These are phyloP conservation scores for Decapterus maruadsi DNA, from an alignment of 2,797 vertebrate genomes.

Conservation along the genomic window DNA sequence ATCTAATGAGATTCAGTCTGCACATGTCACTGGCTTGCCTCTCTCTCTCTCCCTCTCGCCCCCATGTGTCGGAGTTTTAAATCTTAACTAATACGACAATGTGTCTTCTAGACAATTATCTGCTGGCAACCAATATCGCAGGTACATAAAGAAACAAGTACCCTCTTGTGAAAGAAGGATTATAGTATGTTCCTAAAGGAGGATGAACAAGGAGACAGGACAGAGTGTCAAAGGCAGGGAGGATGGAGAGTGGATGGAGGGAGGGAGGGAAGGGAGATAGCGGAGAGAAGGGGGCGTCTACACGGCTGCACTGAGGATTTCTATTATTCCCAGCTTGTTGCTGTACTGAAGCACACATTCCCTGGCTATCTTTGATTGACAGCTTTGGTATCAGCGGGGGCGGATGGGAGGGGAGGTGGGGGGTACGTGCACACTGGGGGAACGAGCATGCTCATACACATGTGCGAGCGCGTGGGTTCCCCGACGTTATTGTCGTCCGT, in stretches of 20 bases:
- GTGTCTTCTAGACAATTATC: slow-evolving; percentile 63
- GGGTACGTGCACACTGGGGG: slow-evolving; percentile 17
- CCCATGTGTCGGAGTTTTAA: slow-evolving; percentile 36
- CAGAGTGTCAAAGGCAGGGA: slow-evolving; percentile 22
- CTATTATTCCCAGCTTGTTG: slow-evolving; percentile 73
- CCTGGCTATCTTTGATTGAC: slow-evolving; percentile 79
- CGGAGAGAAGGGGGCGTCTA: slow-evolving; percentile 4
- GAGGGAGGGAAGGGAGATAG: slow-evolving; percentile 12
- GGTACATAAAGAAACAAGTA: slow-evolving; percentile 53
- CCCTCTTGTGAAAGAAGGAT: slow-evolving; percentile 59
- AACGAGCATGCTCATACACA: slow-evolving; percentile 35
- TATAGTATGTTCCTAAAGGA: slow-evolving; percentile 32
- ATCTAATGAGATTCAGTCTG: slow-evolving; percentile 62
- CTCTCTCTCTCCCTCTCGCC: no score
- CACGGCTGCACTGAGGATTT: slow-evolving; percentile 41
- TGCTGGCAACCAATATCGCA: slow-evolving; percentile 40
- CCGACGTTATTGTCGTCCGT: slow-evolving; percentile 69
- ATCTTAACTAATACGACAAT: slow-evolving; percentile 55
- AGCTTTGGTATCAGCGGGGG: slow-evolving; percentile 64
- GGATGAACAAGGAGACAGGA: slow-evolving; percentile 27
- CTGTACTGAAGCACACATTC: slow-evolving; percentile 60
- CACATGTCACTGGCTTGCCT: slow-evolving; percentile 30
- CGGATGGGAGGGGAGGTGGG: slow-evolving; percentile 6
- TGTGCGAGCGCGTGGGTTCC: slow-evolving; percentile 53
- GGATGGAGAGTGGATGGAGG: background rate